Evolutionary conservation across 2,797 vertebrate genomes (phyloP).

Genomic region (Poeciliopsis gracilis): DNA sequence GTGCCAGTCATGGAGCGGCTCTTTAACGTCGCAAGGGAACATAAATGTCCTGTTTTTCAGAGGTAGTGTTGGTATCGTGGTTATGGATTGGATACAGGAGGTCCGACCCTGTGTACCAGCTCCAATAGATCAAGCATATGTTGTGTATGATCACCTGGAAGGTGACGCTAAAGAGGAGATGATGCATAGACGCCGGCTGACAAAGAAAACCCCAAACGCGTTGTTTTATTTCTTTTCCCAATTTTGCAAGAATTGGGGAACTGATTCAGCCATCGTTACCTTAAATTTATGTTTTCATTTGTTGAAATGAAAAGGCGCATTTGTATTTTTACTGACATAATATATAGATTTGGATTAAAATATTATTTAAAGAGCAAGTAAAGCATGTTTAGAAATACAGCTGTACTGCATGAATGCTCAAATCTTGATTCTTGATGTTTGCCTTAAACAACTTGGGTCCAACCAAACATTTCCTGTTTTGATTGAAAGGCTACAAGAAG

Average conservation of each 20-base stretch:
- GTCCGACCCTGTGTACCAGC: too few species aligned
- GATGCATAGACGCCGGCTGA: too few species aligned
- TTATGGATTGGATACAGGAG: too few species aligned
- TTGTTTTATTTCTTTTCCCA: too few species aligned
- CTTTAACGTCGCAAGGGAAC: too few species aligned
- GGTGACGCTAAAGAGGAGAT: too few species aligned
- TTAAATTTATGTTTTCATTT: not conserved
- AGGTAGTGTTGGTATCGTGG: too few species aligned
- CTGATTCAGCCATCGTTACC: not conserved
- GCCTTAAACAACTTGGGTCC: not conserved
- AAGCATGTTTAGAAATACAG: not conserved
- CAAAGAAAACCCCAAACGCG: too few species aligned
- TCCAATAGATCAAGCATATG: too few species aligned
- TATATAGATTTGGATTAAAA: not conserved
- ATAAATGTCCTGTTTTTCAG: too few species aligned
- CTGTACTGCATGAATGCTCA: not conserved
- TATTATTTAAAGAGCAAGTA: not conserved
- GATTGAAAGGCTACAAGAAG: constrained; percentile 90
- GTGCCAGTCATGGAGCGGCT: too few species aligned
- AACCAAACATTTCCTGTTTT: not conserved
- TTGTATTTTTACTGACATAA: not conserved
- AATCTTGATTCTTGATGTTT: not conserved
- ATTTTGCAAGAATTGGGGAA: not conserved
- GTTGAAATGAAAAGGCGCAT: not conserved
- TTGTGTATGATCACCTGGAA: too few species aligned